A percentile compares a stretch with the other conserved stretches of the same genome.
Conservation (phyloP, 2,888 invertebrate species). For the Euspilapteryx auroguttella region DNA sequence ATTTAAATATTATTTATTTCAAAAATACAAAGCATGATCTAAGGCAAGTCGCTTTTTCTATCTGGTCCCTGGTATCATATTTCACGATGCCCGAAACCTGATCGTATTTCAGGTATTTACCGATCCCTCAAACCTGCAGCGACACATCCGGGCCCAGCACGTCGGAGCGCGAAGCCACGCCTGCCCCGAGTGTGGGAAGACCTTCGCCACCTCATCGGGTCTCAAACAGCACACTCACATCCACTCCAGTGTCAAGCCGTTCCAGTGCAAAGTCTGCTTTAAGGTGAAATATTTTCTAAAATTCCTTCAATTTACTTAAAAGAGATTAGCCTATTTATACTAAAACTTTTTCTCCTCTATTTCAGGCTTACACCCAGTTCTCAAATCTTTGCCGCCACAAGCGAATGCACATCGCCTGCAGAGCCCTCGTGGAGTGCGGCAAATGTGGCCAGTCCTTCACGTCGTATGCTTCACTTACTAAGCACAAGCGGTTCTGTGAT, state of each 20-base stretch:
- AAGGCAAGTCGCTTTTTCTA: too few relatives aligned
- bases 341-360: conserved; percentile 14
- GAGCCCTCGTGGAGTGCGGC: conserved; percentile 89
- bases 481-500: conserved; percentile 96
- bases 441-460: conserved; percentile 94
- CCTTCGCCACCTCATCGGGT: conserved; percentile 96
- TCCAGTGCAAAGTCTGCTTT: conserved; percentile 94
- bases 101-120: conserved; percentile 82
- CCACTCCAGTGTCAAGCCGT: conserved; percentile 97
- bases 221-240: conserved; percentile 99
- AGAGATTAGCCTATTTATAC: conserved; percentile 1
- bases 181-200: conserved; percentile 98
- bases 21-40: too few relatives aligned
- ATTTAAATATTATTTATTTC: too few relatives aligned
- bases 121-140: conserved; percentile 94
- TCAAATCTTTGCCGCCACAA: conserved; percentile 99
- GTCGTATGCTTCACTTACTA: conserved; percentile 88
- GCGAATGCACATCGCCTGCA: conserved; percentile 96
- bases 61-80: too few relatives aligned
- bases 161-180: conserved; percentile 95
- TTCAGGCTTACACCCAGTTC: conserved; percentile 95
- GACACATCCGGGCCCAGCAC: conserved; percentile 95
- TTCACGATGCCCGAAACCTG: conserved; percentile 45
- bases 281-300: conserved; percentile 63
- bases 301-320: not conserved